These are phyloP conservation scores for Aphaenogaster rudis DNA, from an alignment of 1,140 invertebrate species.

Conservation along the genomic window DNA sequence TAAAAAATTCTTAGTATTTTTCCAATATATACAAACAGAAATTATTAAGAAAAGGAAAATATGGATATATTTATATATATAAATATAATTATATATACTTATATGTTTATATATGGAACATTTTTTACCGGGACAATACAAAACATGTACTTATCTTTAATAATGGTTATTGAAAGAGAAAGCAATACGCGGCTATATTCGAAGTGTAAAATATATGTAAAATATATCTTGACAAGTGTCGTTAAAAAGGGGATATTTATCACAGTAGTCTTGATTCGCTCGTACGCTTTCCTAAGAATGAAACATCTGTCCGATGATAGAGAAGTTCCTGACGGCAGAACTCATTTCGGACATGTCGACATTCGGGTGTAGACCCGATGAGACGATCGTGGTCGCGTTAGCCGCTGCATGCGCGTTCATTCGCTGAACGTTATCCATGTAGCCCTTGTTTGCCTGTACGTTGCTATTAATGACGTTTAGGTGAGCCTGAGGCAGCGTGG, in stretches of 20 bases:
- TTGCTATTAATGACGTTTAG: slow-evolving; percentile 60
- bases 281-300: slow-evolving; percentile 62
- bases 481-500: slow-evolving; percentile 69
- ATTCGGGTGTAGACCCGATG: slow-evolving; percentile 14
- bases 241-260: slow-evolving; percentile 27
- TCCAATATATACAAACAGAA: no score
- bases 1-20: no score
- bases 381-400: slow-evolving; percentile 25
- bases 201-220: slow-evolving; percentile 30
- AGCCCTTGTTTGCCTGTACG: slow-evolving; percentile 73
- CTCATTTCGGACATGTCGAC: slow-evolving; percentile 67
- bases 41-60: no score
- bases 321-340: slow-evolving; percentile 73
- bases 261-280: slow-evolving; percentile 46
- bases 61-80: no score
- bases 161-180: slow-evolving; percentile 17
- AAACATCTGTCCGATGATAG: slow-evolving; percentile 81
- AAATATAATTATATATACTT: no score
- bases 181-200: slow-evolving; percentile 8
- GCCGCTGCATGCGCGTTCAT: slow-evolving; percentile 42
- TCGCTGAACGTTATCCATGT: slow-evolving; percentile 73
- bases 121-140: background rate
- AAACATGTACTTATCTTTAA: background rate
- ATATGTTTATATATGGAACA: no score
- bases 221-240: slow-evolving; percentile 2